A percentile compares a stretch with the other conserved stretches of the same genome.
These are phyloP conservation scores for Andricus curvator DNA, from an alignment of 2,888 invertebrate species.

Conservation along the genomic window DNA sequence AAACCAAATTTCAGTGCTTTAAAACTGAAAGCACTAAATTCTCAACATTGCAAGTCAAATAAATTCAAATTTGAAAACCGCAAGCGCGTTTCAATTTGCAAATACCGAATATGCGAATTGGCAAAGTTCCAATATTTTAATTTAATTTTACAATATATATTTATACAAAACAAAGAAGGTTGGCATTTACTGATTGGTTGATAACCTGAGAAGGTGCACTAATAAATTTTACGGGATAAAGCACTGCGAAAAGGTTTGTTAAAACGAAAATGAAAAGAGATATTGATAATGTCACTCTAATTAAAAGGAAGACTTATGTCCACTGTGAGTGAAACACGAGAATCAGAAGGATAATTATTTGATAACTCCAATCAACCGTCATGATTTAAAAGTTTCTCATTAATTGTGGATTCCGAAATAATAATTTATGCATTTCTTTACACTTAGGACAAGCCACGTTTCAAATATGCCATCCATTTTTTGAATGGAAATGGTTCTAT, in stretches of 20 bases:
- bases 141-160: background rate
- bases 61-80: background rate
- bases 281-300: constrained; percentile 31
- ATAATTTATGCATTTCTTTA: background rate
- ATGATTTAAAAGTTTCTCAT: background rate
- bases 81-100: background rate
- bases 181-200: background rate
- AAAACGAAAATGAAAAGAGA: background rate
- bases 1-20: background rate
- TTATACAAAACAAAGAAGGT: background rate
- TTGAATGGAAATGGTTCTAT: too few relatives aligned
- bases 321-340: constrained; percentile 4
- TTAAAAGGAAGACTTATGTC: constrained; percentile 31
- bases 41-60: background rate
- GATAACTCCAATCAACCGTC: constrained; percentile 25
- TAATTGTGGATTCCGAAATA: constrained; percentile 12
- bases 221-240: background rate
- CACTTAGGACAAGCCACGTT: background rate
- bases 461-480: too few relatives aligned
- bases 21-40: background rate
- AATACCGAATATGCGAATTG: background rate
- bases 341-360: constrained; percentile 26
- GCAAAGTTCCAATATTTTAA: background rate
- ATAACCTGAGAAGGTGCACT: background rate
- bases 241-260: background rate